Evolutionary conservation across 2,888 invertebrate species (phyloP), one percentile per base, ranked within the genome.

Genomic region (Mesochorus sp.): DNA sequence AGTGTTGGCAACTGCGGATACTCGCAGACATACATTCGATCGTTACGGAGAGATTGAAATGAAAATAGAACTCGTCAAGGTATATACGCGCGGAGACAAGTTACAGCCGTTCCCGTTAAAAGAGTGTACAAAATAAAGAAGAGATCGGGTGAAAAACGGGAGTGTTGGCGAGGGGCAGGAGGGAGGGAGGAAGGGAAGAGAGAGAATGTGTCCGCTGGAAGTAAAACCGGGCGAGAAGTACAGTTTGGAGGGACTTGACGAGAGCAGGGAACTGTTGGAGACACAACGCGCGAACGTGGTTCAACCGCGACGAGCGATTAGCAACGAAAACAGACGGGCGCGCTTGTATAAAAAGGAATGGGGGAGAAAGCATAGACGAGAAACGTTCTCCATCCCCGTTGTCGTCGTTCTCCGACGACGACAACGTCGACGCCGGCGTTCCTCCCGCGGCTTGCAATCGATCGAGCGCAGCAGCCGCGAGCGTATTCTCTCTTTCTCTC

Each of bases 291-390:
- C 55, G 59, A 78, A 64, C 68, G 75, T 53, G 62, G 78, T 74
- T 53, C 67, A 70, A 62, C 62, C 61, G 57, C 73, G 76, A 76
- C 76, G 79, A 71, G 74, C 82, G 82, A 82, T 82, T 82, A 82
- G 82, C 81, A 80, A 82, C 68, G 78, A 82, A 82, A 82, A 82
- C 82, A 82, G 72, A 70, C 73, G n/a, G n/a, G n/a, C n/a, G 62
- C 34, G 64, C 42, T 53, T 53, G 66, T 49, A 57, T 28, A 67
- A 72, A 68, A 55, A 75, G 14, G 66, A 55, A 61, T 28, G 12
- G 42, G 44, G 42, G 72, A 57, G 59, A 68, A 68, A 59, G 61
- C 71, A 75, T 64, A 68, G 57, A 57, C 62, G 66, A 42, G 51
- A 59, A 68, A 76, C 19, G 71, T 73, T 68, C 66, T 51, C 44